A percentile compares a stretch with the other conserved stretches of the same genome.
These are phyloP conservation scores for Rhinolophus ferrumequinum DNA, from an alignment of 2,113 vertebrate genomes.

Conservation along the genomic window DNA sequence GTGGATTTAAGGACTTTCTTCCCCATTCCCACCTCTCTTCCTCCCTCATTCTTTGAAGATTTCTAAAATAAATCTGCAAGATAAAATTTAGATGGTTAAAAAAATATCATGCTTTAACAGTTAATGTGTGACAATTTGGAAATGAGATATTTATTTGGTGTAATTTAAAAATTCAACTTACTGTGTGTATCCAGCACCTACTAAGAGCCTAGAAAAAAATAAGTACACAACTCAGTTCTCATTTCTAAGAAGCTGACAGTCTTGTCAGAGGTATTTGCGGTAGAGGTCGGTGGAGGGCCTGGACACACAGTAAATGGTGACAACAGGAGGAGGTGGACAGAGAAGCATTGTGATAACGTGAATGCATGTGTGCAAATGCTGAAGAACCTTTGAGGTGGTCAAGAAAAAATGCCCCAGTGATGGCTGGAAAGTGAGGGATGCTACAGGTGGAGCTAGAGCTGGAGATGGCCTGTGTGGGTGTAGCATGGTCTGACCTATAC, in stretches of 20 bases:
- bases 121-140: background rate
- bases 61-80: slow-evolving; percentile 32
- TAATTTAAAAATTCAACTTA: background rate
- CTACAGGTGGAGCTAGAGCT: background rate
- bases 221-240: background rate
- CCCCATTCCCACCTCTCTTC: no score
- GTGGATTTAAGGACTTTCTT: background rate
- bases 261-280: background rate
- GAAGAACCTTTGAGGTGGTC: background rate
- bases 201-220: background rate
- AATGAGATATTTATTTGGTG: background rate
- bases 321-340: background rate
- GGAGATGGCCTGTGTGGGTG: background rate
- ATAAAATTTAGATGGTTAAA: background rate
- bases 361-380: fast-evolving
- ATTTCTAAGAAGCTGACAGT: background rate
- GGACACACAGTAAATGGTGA: background rate
- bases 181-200: slow-evolving; percentile 1
- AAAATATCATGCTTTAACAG: background rate
- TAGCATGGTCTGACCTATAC: background rate
- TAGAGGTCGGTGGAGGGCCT: background rate
- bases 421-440: background rate
- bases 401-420: background rate
- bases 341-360: background rate
- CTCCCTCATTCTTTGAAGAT: background rate